Evolutionary conservation across 2,113 vertebrate species (phyloP), one percentile per base, ranked within the genome.

Genomic region (Sphaerodactylus townsendi): DNA sequence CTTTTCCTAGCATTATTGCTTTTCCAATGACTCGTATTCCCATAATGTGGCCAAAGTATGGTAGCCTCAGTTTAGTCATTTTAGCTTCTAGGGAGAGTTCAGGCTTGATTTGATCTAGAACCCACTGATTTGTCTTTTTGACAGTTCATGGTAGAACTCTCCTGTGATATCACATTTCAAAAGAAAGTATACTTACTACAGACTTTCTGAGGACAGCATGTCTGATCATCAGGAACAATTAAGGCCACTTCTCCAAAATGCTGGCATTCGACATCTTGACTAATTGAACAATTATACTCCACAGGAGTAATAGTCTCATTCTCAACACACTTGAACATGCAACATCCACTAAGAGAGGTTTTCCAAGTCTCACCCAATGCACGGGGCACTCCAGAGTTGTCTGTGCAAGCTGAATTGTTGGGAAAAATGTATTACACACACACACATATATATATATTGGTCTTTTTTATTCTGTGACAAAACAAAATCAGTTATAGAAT

Each of bases 321-420:
- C 83, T 97, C 98, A 68, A 95, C 83, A 85, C 99, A 99, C 88
- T 94, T 97, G 69, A 98, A 97, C 96, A 97, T 95, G 86, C 98
- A 99, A 94, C 98, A 99, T 85, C 97, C 97, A 0, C 96, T 97
- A 50, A 93, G 93, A 0, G 98, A 98, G 46, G 97, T 97, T 83
- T 96, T 97, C 99, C 99, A 99, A 80, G 95, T 94, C 88, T 99
- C 99, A 1, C 98, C 98, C 64, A 98, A 82, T 0, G 97, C 96
- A 62, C 76, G 97, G 0, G 99, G 98, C 65, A 86, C 25, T 53
- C 98, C 98, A 0, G 93, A 91, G 88, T 96, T 97, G 92, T 99
- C 99, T 0, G 99, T 99, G 89, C 99, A 99, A 62, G 98, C 99
- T 99, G 93, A 25, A 91, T 64, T 9, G 71, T 80, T 50, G 79